Evolutionary conservation across 2,797 vertebrate species (phyloP).

Genomic region (Geotrypetes seraphini): DNA sequence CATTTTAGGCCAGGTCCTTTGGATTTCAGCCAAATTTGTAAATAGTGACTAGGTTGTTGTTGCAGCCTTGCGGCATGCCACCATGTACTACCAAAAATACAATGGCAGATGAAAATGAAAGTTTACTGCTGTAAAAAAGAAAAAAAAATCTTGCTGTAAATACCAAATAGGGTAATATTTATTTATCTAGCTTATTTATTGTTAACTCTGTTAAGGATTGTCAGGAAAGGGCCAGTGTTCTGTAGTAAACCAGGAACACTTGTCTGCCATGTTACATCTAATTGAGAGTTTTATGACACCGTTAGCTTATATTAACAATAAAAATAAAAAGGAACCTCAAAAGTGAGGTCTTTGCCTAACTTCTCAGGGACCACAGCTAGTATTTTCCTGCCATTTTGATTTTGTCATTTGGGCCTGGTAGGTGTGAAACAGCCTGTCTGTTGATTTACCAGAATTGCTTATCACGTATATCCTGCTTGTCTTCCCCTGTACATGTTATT

Average conservation of each 20-base stretch:
- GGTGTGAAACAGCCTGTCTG: slow-evolving; percentile 62
- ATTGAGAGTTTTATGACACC: slow-evolving; percentile 23
- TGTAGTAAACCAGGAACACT: slow-evolving; percentile 31
- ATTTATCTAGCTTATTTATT: slow-evolving; percentile 64
- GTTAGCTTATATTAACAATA: slow-evolving; percentile 35
- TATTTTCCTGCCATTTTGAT: slow-evolving; percentile 43
- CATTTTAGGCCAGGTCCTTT: slow-evolving; percentile 20
- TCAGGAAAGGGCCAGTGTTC: slow-evolving; percentile 28
- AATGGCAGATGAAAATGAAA: slow-evolving; percentile 15
- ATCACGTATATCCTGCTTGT: slow-evolving; percentile 43
- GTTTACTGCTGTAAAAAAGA: slow-evolving; percentile 38
- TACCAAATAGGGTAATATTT: slow-evolving; percentile 53
- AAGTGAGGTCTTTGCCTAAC: slow-evolving; percentile 43
- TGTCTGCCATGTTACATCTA: slow-evolving; percentile 19
- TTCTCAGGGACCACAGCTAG: slow-evolving; percentile 61
- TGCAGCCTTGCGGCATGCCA: slow-evolving; percentile 18
- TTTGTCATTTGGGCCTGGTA: slow-evolving; percentile 59
- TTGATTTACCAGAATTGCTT: slow-evolving; percentile 60
- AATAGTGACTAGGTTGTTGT: slow-evolving; percentile 24
- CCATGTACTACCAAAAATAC: too few species aligned
- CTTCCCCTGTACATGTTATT: slow-evolving; percentile 76
- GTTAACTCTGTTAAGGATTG: slow-evolving; percentile 35
- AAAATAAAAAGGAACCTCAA: too few species aligned
- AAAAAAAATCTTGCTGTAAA: slow-evolving; percentile 46
- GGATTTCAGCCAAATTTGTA: slow-evolving; percentile 22